Evolutionary conservation across 2,113 vertebrate genomes (phyloP), one percentile per base, ranked within the genome.

Genomic region (Okapia johnstoni): DNA sequence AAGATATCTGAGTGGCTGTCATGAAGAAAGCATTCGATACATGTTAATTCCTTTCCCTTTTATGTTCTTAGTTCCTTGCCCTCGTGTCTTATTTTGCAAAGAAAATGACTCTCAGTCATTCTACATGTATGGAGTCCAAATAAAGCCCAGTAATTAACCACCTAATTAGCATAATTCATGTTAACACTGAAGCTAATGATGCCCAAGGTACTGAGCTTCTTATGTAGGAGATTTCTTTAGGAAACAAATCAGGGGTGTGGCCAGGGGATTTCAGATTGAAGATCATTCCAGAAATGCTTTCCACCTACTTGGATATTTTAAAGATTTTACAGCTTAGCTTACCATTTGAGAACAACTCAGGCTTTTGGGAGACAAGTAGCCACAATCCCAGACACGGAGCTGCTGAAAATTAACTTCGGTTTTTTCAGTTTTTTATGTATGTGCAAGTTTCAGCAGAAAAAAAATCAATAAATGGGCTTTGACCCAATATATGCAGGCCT

Each of bases 331-430:
- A 80, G 36, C 12, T 93, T 81, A 10, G 55, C 83, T 92, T 88
- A 73, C 88, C 76, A 85, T 63, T 19, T 86, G 60, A 81, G 58
- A 94, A 81, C 46, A 95, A 80, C 25, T 61, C 30, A 0, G 13
- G 17, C 54, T 92, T 94, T 33, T 21, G 48, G 73, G 70, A 85
- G 15, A 88, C 5, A 1, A 83, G 36, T 13, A 57, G 25, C 76
- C 7, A 60, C 26, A 85, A 52, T 52, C 40, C 55, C 30, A 79
- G 26, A 95, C 8, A 4, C 0, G 3, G 2, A 66, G 17, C 66
- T 81, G 36, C 46, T 63, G 93, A 98, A 98, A 98, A 97, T 92
- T 84, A 97, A 97, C 58, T 61, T 73, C 40, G 14, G 43, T 54
- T 26, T 76, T 23, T 94, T 57, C 0, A 25, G 1, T 23, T 73